Conservation (phyloP, 2,888 invertebrate genomes). For the Ditylenchus weischeri region DNA sequence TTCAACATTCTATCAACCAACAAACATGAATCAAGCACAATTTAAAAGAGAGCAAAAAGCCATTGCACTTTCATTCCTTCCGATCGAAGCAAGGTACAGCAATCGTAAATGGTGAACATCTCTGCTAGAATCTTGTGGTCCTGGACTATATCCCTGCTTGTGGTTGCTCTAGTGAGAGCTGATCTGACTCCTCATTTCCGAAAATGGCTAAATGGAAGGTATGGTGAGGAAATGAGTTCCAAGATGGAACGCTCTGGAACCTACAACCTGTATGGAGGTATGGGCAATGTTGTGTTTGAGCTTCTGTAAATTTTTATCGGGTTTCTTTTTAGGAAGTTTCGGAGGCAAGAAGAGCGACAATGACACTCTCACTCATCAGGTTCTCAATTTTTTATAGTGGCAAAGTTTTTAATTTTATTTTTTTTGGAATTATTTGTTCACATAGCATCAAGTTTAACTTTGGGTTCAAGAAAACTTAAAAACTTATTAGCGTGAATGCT, state of each 20-base stretch:
- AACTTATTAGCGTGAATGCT: too few species aligned
- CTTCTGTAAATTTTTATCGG: neutral
- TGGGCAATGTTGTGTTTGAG: neutral
- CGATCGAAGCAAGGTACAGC: too few species aligned
- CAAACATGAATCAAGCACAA: too few species aligned
- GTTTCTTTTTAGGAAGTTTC: slow-evolving; percentile 32
- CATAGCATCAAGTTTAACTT: too few species aligned
- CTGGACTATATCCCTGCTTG: neutral
- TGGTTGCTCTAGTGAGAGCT: slow-evolving; percentile 7
- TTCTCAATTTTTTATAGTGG: slow-evolving; percentile 1
- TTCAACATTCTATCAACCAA: too few species aligned
- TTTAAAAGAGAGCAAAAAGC: too few species aligned
- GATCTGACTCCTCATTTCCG: slow-evolving; percentile 25
- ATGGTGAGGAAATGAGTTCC: slow-evolving; percentile 16
- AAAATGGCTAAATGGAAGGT: slow-evolving; percentile 15
- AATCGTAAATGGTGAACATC: too few species aligned
- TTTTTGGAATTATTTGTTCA: too few species aligned
- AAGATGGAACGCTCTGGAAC: slow-evolving; percentile 13
- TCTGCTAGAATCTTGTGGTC: too few species aligned
- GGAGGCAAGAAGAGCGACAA: slow-evolving; percentile 38
- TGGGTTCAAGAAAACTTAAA: too few species aligned
- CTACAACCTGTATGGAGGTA: neutral
- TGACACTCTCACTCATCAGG: slow-evolving; percentile 41
- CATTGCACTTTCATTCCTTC: too few species aligned
- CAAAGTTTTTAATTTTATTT: too few species aligned